Conservation (phyloP, 2,888 invertebrate species). For the Thelaira solivaga region DNA sequence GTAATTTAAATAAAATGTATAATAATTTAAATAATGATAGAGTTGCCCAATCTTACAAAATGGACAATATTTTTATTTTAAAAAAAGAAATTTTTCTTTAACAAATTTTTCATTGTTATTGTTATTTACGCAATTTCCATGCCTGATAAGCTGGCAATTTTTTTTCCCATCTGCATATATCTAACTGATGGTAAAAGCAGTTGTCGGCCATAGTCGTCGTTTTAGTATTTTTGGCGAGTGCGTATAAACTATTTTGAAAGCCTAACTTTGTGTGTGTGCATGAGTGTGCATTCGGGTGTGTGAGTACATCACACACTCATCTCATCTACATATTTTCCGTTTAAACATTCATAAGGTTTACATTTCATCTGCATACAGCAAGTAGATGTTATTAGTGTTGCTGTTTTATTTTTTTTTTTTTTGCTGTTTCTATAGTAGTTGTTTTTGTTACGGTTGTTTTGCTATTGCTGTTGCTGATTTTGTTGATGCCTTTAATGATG, state of each 20-base stretch:
- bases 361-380: conserved; percentile 56
- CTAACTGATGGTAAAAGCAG: conserved; percentile 39
- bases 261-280: conserved; percentile 19
- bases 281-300: neutral
- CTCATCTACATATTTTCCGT: conserved; percentile 12
- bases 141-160: neutral
- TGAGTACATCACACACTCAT: conserved; percentile 1
- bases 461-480: conserved; percentile 30
- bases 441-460: conserved; percentile 7
- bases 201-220: conserved; percentile 35
- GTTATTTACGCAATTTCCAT: neutral
- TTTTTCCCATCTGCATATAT: conserved; percentile 4
- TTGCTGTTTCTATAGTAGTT: conserved; percentile 13
- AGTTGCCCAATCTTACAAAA: no score
- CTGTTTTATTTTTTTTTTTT: conserved; percentile 1
- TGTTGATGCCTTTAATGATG: conserved; percentile 31
- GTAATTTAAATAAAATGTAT: no score
- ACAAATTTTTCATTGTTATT: no score
- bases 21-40: no score
- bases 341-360: conserved; percentile 44
- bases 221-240: conserved; percentile 56
- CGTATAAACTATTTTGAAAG: conserved; percentile 55
- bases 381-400: conserved; percentile 27
- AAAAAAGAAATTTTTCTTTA: no score
- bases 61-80: no score